Conservation (phyloP, 2,888 invertebrate genomes). For the Drosophila aldrichi region DNA sequence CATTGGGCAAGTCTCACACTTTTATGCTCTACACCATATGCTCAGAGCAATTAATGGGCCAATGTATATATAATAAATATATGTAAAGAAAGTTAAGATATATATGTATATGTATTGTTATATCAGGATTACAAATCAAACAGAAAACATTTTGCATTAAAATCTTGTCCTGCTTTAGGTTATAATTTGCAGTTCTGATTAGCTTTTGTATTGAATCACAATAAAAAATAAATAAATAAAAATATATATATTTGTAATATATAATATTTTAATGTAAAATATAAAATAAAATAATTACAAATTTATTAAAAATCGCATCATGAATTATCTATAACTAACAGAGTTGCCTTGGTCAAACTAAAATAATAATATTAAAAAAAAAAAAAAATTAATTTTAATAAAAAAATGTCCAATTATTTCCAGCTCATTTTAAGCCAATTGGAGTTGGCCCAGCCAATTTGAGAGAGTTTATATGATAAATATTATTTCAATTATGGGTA, state of each 20-base stretch:
- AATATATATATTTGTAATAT: too few relatives aligned
- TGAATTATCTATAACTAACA: too few relatives aligned
- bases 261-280: too few relatives aligned
- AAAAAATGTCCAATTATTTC: neutral
- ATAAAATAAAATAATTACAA: too few relatives aligned
- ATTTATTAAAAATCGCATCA: too few relatives aligned
- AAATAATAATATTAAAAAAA: too few relatives aligned
- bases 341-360: too few relatives aligned
- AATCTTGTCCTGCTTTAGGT: neutral
- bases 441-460: neutral
- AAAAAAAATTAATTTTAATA: too few relatives aligned
- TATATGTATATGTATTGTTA: neutral
- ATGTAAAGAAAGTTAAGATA: neutral
- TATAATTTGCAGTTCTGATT: too few relatives aligned
- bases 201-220: too few relatives aligned
- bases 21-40: constrained; percentile 4
- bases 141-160: neutral
- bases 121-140: neutral
- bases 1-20: neutral
- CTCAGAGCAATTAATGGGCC: constrained; percentile 2
- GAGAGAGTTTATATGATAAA: neutral
- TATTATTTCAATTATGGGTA: neutral
- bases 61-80: neutral
- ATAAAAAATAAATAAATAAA: too few relatives aligned
- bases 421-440: neutral